Evolutionary conservation across 2,888 invertebrate genomes (phyloP).

Genomic region (Eristalinus aeneus): DNA sequence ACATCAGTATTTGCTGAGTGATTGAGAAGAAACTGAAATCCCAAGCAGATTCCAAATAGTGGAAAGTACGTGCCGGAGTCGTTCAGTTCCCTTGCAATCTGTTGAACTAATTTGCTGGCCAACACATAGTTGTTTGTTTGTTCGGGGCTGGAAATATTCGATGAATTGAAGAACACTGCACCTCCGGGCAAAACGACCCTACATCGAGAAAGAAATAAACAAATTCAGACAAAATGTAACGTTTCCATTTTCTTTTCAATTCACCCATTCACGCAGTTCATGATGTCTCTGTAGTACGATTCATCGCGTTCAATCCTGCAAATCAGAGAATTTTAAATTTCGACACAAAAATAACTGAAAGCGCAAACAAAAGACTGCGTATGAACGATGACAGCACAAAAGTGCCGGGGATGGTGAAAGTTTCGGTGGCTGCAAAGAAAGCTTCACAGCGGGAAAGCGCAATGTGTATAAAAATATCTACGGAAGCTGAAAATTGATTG

Average conservation of each 20-base stretch:
- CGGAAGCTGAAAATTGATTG: background rate
- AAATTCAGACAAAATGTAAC: background rate
- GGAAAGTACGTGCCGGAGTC: constrained; percentile 88
- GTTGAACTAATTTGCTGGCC: constrained; percentile 84
- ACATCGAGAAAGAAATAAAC: constrained; percentile 75
- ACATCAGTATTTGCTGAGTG: constrained; percentile 81
- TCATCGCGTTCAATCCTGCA: constrained; percentile 83
- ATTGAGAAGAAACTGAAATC: constrained; percentile 89
- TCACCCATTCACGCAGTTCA: constrained; percentile 86
- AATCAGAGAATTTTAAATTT: constrained; percentile 65
- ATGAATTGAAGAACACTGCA: constrained; percentile 84
- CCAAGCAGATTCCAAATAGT: constrained; percentile 93
- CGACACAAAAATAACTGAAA: background rate
- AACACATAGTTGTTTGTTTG: constrained; percentile 84
- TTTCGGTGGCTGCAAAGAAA: background rate
- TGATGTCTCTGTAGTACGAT: constrained; percentile 83
- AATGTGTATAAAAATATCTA: background rate
- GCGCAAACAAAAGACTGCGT: background rate
- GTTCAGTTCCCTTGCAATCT: constrained; percentile 86
- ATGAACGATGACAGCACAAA: background rate
- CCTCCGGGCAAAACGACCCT: constrained; percentile 92
- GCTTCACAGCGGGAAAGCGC: background rate
- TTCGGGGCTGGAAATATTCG: constrained; percentile 73
- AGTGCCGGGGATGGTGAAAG: background rate
- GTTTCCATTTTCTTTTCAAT: background rate